Evolutionary conservation across 2,113 vertebrate genomes (phyloP), one percentile per base, ranked within the genome.

Genomic region (Gymnogyps californianus): DNA sequence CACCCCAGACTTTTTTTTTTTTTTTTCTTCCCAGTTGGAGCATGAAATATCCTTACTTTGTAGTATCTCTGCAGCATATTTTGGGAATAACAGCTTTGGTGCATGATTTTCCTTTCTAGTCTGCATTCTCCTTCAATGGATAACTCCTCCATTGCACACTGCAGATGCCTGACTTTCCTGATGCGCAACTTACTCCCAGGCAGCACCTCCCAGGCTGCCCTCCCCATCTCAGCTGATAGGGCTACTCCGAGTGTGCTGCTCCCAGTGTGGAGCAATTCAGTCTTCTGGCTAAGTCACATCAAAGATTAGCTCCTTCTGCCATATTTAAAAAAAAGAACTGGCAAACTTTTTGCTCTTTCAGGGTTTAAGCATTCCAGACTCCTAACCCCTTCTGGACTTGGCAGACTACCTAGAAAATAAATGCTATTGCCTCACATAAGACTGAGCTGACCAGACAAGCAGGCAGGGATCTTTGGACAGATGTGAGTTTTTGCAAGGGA

Each of bases 141-240:
- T 36, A 70, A 52, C 6, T 38, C 16, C 16, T 52, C 10, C 18
- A 7, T 4, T 13, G 19, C 44, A 22, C 4, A 6, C 9, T n/a
- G 18, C 3, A 5, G 16, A 19, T 1, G 1, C 17, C 14, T 0
- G 0, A 36, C 14, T 49, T 42, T 6, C 22, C 20, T 7, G 32
- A 31, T 25, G 32, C 1, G 0, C 57, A 54, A 7, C 18, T 70
- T 70, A 10, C 7, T 70, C 13, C 32, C 7, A 4, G 47, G 38
- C 28, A 65, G 34, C 19, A 42, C 16, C n/a, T 66, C n/a, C 44
- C 10, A 34, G 36, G 22, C 21, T 67, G 34, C 47, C 28, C 25
- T 57, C 16, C 17, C 22, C 9, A 6, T 12, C 28, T 31, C 34
- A 80, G 55, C 26, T 1, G 5, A 20, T 8, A 3, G 1, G 36